These are phyloP conservation scores for Neria commutata DNA, from an alignment of 2,888 invertebrate genomes.

Conservation along the genomic window DNA sequence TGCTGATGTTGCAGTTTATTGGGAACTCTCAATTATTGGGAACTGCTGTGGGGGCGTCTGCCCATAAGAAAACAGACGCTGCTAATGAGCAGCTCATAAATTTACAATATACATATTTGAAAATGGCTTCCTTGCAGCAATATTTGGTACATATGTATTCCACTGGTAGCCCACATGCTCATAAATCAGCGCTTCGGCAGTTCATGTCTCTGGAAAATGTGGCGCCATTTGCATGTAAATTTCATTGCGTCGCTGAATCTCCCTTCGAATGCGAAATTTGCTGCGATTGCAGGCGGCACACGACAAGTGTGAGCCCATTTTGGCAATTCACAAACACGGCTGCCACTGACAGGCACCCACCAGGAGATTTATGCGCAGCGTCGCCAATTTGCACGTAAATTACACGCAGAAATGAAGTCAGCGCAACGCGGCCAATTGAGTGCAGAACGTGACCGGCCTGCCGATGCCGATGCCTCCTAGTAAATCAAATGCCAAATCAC, in stretches of 20 bases:
- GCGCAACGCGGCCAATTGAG: neutral
- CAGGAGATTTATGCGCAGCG: neutral
- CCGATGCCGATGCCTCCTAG: no score
- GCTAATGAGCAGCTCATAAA: no score
- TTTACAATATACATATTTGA: no score
- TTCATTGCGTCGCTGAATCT: no score
- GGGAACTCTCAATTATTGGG: slow-evolving; percentile 9
- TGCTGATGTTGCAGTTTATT: neutral
- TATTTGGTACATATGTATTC: no score
- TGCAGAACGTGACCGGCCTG: neutral
- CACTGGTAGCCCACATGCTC: neutral
- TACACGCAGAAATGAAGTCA: neutral
- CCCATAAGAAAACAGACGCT: no score
- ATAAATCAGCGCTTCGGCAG: neutral
- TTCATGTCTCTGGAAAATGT: neutral
- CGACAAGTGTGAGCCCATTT: slow-evolving; percentile 17
- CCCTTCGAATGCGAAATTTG: neutral
- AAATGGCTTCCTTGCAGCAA: no score
- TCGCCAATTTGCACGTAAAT: slow-evolving; percentile 16
- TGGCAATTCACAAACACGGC: neutral
- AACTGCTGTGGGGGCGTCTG: slow-evolving; percentile 7
- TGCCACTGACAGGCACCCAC: neutral
- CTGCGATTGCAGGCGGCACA: no score
- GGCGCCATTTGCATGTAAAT: neutral
- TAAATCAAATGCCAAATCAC: no score